These are phyloP conservation scores for Ophraella communa DNA, from an alignment of 2,888 invertebrate genomes.

Conservation along the genomic window DNA sequence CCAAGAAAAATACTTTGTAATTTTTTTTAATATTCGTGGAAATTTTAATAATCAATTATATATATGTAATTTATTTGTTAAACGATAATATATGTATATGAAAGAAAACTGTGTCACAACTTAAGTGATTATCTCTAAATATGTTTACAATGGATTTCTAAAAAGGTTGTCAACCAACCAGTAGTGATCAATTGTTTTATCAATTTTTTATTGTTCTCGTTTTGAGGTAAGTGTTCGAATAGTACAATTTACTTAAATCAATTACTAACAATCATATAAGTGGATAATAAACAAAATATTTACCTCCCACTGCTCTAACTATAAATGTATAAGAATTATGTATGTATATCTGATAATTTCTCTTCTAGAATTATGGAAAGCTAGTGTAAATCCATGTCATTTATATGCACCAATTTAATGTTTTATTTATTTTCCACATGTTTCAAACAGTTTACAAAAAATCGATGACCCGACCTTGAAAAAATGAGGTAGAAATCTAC, in stretches of 20 bases:
- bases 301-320: background rate
- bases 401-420: background rate
- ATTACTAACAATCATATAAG: background rate
- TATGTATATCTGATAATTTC: background rate
- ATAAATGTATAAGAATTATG: background rate
- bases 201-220: constrained; percentile 5
- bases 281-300: constrained; percentile 1
- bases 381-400: background rate
- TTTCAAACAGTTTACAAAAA: constrained; percentile 22
- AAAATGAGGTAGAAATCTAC: constrained; percentile 22
- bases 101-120: background rate
- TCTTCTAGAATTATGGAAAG: background rate
- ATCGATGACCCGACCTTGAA: constrained; percentile 36
- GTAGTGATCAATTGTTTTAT: constrained; percentile 13
- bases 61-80: background rate
- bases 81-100: background rate
- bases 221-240: constrained; percentile 4
- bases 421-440: constrained; percentile 9
- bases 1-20: constrained; percentile 5
- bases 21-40: background rate
- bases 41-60: background rate
- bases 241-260: background rate
- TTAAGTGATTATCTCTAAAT: background rate
- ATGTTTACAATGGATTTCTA: background rate
- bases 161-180: constrained; percentile 3